These are phyloP conservation scores for Drusus annulatus DNA, from an alignment of 1,140 invertebrate species.

Conservation along the genomic window DNA sequence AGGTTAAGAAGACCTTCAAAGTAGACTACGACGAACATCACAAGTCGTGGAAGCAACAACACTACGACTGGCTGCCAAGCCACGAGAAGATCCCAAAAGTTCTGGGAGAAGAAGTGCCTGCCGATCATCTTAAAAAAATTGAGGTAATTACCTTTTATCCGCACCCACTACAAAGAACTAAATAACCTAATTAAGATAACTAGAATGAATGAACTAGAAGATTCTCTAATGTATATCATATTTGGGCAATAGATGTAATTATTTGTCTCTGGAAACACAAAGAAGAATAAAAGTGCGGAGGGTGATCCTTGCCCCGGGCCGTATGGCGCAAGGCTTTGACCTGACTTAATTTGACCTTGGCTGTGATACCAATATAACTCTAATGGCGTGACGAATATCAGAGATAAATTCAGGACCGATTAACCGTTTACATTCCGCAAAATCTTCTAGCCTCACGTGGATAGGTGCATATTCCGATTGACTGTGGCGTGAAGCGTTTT, in stretches of 20 bases:
- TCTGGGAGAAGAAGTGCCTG: conserved; percentile 65
- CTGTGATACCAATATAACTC: conserved; percentile 36
- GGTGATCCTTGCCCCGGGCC: conserved; percentile 50
- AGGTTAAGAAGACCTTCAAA: conserved; percentile 72
- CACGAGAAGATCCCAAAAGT: conserved; percentile 69
- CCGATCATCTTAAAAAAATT: conserved; percentile 66
- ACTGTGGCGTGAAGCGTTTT: conserved; percentile 31
- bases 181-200: not conserved
- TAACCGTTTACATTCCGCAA: conserved; percentile 17
- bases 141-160: conserved; percentile 61
- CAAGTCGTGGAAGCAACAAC: conserved; percentile 67
- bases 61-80: conserved; percentile 73
- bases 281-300: conserved; percentile 41
- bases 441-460: conserved; percentile 11
- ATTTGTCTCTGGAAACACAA: conserved; percentile 43
- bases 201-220: not conserved
- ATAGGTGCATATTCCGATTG: conserved; percentile 33
- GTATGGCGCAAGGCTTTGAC: conserved; percentile 48
- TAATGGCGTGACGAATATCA: conserved; percentile 45
- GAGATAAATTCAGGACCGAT: conserved; percentile 32
- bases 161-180: not conserved
- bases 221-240: not conserved
- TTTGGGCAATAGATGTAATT: conserved; percentile 26
- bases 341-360: conserved; percentile 45
- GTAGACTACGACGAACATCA: conserved; percentile 66